Percentiles rank a stretch among this genome's conserved stretches.
Evolutionary conservation across 1,140 invertebrate genomes (phyloP).

Genomic region (Hypsibius dujardini): DNA sequence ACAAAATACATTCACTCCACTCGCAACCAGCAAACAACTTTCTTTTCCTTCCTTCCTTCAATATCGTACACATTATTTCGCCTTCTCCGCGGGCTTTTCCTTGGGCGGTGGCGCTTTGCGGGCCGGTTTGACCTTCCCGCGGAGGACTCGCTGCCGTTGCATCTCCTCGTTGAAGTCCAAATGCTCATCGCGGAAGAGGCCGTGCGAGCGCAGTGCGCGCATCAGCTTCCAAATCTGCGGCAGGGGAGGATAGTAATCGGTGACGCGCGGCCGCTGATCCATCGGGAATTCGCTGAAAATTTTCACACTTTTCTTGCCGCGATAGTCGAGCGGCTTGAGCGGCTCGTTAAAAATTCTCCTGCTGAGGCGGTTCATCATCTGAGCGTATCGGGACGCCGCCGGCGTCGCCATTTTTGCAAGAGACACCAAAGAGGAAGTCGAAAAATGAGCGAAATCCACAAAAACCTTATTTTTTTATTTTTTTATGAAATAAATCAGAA

Average conservation of each 20-base stretch:
- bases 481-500: too few species aligned
- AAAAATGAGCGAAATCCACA: too few species aligned
- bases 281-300: constrained; percentile 55
- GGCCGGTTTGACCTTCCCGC: constrained; percentile 49
- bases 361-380: constrained; percentile 5
- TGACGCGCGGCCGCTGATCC: constrained; percentile 50
- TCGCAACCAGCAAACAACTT: too few species aligned
- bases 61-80: too few species aligned
- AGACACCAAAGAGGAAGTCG: too few species aligned
- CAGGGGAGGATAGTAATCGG: constrained; percentile 69
- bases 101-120: not conserved
- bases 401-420: too few species aligned
- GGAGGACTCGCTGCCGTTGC: constrained; percentile 48
- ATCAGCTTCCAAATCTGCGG: constrained; percentile 47
- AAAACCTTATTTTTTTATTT: too few species aligned
- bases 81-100: not conserved
- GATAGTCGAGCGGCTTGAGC: not conserved
- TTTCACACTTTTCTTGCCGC: constrained; percentile 40
- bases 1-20: too few species aligned
- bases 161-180: constrained; percentile 79
- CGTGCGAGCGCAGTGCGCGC: not conserved
- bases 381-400: constrained; percentile 18
- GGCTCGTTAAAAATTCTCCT: constrained; percentile 4
- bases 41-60: too few species aligned
- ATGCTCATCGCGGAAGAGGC: constrained; percentile 55